Conservation (phyloP, 2,113 vertebrate genomes). For the Urocynchramus pylzowi region DNA sequence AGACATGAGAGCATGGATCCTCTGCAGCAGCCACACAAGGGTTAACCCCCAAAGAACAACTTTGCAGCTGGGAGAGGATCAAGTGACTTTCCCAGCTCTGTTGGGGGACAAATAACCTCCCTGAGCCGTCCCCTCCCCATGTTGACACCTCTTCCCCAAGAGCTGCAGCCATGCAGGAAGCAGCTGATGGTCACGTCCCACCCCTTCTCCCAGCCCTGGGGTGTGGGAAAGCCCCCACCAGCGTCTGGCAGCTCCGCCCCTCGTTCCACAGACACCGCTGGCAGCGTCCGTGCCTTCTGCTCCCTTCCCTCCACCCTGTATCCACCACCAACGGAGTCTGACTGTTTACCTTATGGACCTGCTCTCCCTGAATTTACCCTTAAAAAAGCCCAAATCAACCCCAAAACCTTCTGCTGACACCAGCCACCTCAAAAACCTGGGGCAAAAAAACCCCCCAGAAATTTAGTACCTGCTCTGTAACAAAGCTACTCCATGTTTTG, state of each 20-base stretch:
- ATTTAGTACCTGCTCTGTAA: background rate
- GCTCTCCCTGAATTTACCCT: background rate
- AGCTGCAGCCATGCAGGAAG: background rate
- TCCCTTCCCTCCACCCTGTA: background rate
- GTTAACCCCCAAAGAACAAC: background rate
- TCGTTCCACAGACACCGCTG: accelerated
- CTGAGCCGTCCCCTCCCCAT: background rate
- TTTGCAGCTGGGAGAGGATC: background rate
- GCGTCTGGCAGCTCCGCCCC: background rate
- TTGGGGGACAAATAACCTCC: background rate
- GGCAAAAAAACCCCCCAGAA: background rate
- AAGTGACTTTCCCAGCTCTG: background rate
- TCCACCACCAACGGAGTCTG: accelerated
- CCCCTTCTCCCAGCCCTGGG: background rate
- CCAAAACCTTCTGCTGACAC: background rate
- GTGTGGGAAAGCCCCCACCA: background rate
- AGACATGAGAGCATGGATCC: accelerated
- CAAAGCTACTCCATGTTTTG: background rate
- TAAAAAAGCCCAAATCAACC: background rate
- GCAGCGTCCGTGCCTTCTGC: accelerated
- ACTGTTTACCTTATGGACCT: background rate
- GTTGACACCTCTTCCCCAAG: background rate
- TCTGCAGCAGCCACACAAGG: background rate
- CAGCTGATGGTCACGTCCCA: background rate
- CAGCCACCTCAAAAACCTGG: background rate